A percentile compares a stretch with the other conserved stretches of the same genome.
Conservation (phyloP, 2,888 invertebrate species). For the Dilophus febrilis region DNA sequence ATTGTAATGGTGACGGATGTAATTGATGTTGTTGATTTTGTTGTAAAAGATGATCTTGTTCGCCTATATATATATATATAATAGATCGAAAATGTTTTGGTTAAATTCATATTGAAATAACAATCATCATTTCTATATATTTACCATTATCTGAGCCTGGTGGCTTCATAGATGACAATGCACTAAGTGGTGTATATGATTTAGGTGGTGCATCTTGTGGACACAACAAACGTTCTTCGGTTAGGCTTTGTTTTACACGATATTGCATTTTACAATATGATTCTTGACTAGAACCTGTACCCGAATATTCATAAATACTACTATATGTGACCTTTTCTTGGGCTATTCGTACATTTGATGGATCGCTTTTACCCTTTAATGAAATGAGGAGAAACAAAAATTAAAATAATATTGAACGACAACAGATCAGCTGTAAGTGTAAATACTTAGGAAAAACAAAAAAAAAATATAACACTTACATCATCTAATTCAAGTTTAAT, state of each 20-base stretch:
- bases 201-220: constrained; percentile 34
- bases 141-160: constrained; percentile 43
- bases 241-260: constrained; percentile 73
- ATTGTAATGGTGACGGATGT: constrained; percentile 8
- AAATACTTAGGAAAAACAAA: background rate
- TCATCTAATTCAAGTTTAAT: constrained; percentile 12
- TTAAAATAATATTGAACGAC: background rate
- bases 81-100: too few relatives aligned
- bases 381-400: constrained; percentile 15
- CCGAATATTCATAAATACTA: constrained; percentile 63
- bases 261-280: constrained; percentile 83
- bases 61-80: too few relatives aligned
- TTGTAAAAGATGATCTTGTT: constrained; percentile 10
- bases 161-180: constrained; percentile 77
- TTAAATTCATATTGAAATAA: too few relatives aligned
- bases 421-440: background rate
- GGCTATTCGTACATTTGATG: constrained; percentile 51
- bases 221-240: constrained; percentile 65
- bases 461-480: background rate
- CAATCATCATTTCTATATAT: too few relatives aligned
- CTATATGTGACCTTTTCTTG: constrained; percentile 81
- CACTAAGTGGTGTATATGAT: constrained; percentile 68
- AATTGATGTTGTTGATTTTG: too few relatives aligned
- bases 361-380: constrained; percentile 30
- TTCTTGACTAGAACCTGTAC: constrained; percentile 56